Evolutionary conservation across 2,113 vertebrate genomes (phyloP), one percentile per base, ranked within the genome.

Genomic region (Brachypodius melanocephalos): DNA sequence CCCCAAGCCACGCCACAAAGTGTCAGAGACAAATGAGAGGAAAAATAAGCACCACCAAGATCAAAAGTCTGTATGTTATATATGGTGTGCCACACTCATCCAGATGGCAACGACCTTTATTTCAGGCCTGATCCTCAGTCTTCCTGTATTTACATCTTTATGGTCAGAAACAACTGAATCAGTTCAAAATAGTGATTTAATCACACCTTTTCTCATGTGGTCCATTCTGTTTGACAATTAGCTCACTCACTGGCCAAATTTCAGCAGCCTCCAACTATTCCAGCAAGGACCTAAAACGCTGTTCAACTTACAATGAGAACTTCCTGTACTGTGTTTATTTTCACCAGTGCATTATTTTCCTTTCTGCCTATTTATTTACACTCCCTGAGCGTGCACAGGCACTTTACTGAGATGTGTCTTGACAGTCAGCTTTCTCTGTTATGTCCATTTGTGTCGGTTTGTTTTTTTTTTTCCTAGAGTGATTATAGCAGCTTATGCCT

Each of bases 401-500:
- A 76, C 20, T 76, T 89, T 38, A 46, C 45, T 1, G 5, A 82
- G 74, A 85, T 91, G 46, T 66, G 54, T 32, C 65, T 63, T 90
- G 73, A 92, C 65, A 95, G 58, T 15, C 59, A 80, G 75, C 42
- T 89, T 69, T 69, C 68, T 89, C 68, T 34, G 7, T 36, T 86
- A 24, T 6, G 34, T 68, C 77, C 74, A 34, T 82, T 76, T 75
- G 20, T 46, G 48, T 62, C 32, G 59, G 12, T 12, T 29, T 43
- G 38, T 12, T 46, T 38, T 57, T 12, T 46, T 38, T 57, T 66
- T 38, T 25, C 38, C 71, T 69, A 19, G 42, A 93, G 38, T 2
- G 7, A 95, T 96, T 82, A 85, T 21, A 95, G 67, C 81, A 91
- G 66, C 46, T 79, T 49, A 46, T 74, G 71, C 58, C 71, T 91